Conservation (phyloP, 2,113 vertebrate species). For the Colinus virginianus region DNA sequence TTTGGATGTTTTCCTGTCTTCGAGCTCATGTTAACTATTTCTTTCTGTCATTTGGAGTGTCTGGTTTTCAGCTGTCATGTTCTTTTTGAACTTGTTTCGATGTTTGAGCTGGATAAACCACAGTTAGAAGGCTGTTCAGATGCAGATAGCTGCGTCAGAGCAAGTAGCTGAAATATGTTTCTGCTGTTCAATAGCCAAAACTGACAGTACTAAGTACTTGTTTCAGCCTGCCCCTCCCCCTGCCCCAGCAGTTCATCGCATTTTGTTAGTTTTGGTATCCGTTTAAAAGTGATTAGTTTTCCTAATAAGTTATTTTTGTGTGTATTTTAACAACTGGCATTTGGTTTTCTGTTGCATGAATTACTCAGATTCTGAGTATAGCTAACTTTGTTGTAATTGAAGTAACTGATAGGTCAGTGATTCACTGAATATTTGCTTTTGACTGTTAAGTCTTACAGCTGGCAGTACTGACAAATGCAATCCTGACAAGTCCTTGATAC, state of each 20-base stretch:
- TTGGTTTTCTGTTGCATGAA: neutral
- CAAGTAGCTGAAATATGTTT: rapidly evolving
- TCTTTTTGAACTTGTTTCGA: neutral
- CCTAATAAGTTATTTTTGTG: neutral
- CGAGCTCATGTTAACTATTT: neutral
- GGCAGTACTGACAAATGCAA: rapidly evolving
- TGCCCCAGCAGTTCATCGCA: neutral
- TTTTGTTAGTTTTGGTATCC: neutral
- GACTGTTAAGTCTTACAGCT: neutral
- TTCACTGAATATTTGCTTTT: neutral
- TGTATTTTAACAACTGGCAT: neutral
- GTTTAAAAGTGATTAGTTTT: neutral
- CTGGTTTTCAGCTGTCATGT: neutral
- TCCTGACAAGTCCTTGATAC: neutral
- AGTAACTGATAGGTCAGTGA: neutral
- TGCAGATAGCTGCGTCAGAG: neutral
- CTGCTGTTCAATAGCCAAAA: neutral
- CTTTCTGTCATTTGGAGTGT: neutral
- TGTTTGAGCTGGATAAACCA: neutral
- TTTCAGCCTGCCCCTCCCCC: neutral
- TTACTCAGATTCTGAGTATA: neutral
- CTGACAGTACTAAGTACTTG: neutral
- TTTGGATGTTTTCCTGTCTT: neutral
- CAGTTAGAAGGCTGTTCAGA: neutral
- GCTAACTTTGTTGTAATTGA: neutral